Evolutionary conservation across 2,888 invertebrate species (phyloP), one percentile per base, ranked within the genome.

Genomic region (Perithous albicinctus): DNA sequence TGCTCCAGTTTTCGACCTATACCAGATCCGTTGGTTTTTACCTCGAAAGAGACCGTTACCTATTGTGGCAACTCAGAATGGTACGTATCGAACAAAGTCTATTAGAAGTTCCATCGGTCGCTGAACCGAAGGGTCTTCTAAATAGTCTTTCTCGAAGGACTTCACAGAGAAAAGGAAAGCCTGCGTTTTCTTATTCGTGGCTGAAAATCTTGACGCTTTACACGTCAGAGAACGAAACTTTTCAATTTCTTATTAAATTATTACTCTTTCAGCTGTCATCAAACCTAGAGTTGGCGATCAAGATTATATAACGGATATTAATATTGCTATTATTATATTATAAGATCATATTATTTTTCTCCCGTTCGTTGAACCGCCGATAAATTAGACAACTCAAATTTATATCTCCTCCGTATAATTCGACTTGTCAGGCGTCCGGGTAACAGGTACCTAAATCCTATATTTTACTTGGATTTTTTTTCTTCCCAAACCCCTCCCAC

Each of bases 391-490:
- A 43, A 43, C 26, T 59, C 56, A 35, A 59, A 63, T 56, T 29
- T 20, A 38, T 46, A 64, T 46, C 18, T 20, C 69, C 43, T 64
- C 4, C 12, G 43, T 23, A 32, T 32, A 69, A 75, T 69, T 70
- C 26, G 26, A 18, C n/a, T 75, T 46, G 46, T 63, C 70, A 70
- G 64, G 63, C 67, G 74, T 41, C 29, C 51, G 74, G 12, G 59
- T 43, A 80, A 70, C 80, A 75, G 75, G 75, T 80, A 64, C 70
- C 75, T 41, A 8, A 29, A 46, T 32, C 54, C 41, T 20, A 59
- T 54, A 76, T 66, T 54, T 67, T 32, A 23, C 56, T 10, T 56
- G 32, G 15, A 29, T 54, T 73, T 78, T 79, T 54, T 8, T 8
- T 23, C 51, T 70, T 12, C 1, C n/a, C n/a, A n/a, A 46, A 69